Conservation (phyloP, 1,140 invertebrate species). For the Cotesia typhae region DNA sequence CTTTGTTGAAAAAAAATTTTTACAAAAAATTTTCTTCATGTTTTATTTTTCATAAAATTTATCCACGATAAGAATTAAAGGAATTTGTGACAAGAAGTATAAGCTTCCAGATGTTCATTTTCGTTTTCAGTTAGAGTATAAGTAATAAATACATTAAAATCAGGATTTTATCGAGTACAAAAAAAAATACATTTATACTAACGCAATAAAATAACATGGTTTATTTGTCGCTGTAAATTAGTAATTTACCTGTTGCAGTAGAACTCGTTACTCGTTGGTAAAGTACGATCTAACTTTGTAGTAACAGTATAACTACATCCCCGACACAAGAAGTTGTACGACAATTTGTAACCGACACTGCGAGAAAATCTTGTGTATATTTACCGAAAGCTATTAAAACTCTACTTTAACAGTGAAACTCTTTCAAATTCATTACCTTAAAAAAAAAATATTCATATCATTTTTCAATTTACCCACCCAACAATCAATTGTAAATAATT, state of each 20-base stretch:
- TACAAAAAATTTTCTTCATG: constrained; percentile 5
- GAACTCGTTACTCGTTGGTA: constrained; percentile 18
- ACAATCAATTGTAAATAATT: too few relatives aligned
- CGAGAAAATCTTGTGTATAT: constrained; percentile 19
- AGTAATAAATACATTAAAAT: too few relatives aligned
- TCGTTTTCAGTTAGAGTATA: background rate
- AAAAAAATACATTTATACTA: background rate
- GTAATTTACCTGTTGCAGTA: constrained; percentile 30
- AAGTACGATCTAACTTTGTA: constrained; percentile 13
- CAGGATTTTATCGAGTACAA: too few relatives aligned
- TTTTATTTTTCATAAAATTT: background rate
- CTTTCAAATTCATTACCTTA: too few relatives aligned
- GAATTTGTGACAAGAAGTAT: background rate
- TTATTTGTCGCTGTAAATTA: constrained; percentile 20
- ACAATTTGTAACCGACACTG: constrained; percentile 40
- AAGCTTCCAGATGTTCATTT: background rate
- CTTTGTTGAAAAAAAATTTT: background rate
- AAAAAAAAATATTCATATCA: too few relatives aligned
- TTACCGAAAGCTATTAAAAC: constrained; percentile 1
- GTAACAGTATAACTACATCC: background rate
- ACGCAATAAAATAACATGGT: constrained; percentile 1
- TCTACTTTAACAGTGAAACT: too few relatives aligned
- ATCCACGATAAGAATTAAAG: background rate
- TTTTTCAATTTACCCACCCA: too few relatives aligned
- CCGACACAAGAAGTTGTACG: constrained; percentile 17